Conservation (phyloP, 1,140 invertebrate species). For the Scaptodrosophila lebanonensis region DNA sequence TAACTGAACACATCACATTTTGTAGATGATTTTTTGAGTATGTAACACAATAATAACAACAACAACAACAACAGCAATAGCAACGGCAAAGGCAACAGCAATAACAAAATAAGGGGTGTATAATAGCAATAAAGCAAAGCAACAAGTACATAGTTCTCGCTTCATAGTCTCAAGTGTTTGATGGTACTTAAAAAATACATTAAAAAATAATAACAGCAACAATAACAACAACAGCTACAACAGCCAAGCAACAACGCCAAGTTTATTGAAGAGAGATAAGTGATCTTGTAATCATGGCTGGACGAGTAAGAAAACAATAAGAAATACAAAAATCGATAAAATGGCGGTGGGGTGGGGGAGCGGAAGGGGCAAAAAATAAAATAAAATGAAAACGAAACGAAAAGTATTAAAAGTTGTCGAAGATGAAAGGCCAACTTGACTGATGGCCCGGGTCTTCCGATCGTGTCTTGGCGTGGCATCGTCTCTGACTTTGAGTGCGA, state of each 20-base stretch:
- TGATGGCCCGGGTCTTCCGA: too few relatives aligned
- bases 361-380: too few relatives aligned
- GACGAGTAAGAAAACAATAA: constrained; percentile 54
- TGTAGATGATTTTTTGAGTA: constrained; percentile 52
- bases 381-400: constrained; percentile 42
- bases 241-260: constrained; percentile 40
- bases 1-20: constrained; percentile 55
- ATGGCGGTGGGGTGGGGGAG: too few relatives aligned
- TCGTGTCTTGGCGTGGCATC: constrained; percentile 37
- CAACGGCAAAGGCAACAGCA: background rate
- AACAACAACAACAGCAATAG: background rate
- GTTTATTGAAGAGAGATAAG: constrained; percentile 72
- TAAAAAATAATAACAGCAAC: constrained; percentile 72
- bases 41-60: constrained; percentile 6
- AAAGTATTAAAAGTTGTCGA: constrained; percentile 45
- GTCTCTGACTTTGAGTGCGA: constrained; percentile 5
- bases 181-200: constrained; percentile 74
- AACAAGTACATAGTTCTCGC: constrained; percentile 46
- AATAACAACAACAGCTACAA: too few relatives aligned
- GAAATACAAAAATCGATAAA: constrained; percentile 66
- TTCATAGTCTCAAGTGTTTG: constrained; percentile 72
- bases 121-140: constrained; percentile 8
- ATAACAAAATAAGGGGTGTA: constrained; percentile 26
- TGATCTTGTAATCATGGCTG: constrained; percentile 67
- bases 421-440: constrained; percentile 25